These are phyloP conservation scores for Drosophila albomicans DNA, from an alignment of 1,140 invertebrate species.

Conservation along the genomic window DNA sequence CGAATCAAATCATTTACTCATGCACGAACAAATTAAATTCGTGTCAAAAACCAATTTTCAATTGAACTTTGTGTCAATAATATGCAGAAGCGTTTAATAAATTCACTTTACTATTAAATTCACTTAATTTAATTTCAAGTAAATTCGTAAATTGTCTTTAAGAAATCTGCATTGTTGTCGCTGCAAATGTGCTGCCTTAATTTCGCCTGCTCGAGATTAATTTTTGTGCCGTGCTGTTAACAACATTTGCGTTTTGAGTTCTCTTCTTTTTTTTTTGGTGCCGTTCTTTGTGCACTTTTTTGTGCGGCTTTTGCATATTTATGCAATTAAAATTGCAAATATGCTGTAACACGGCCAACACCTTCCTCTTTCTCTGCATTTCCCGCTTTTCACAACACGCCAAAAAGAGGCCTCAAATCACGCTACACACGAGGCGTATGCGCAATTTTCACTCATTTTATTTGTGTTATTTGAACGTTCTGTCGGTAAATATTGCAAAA, in stretches of 20 bases:
- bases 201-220: slow-evolving; percentile 24
- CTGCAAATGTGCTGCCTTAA: background rate
- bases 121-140: background rate
- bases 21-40: slow-evolving; percentile 39
- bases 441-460: slow-evolving; percentile 14
- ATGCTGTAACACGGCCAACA: slow-evolving; percentile 27
- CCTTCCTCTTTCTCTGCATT: background rate
- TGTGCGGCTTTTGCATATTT: slow-evolving; percentile 54
- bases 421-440: slow-evolving; percentile 42
- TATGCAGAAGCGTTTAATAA: background rate
- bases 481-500: slow-evolving; percentile 23
- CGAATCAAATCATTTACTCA: slow-evolving; percentile 54
- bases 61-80: background rate
- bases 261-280: background rate
- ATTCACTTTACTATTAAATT: background rate
- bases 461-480: background rate
- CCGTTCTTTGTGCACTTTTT: slow-evolving; percentile 32
- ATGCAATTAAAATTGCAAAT: slow-evolving; percentile 63
- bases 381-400: background rate
- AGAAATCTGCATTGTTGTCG: background rate
- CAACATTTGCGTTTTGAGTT: background rate
- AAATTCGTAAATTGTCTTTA: background rate
- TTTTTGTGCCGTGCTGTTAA: slow-evolving; percentile 27
- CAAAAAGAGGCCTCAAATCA: slow-evolving; percentile 37
- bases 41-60: slow-evolving; percentile 5